Evolutionary conservation across 2,797 vertebrate genomes (phyloP), one percentile per base, ranked within the genome.

Genomic region (Rhyacichthys aspro): DNA sequence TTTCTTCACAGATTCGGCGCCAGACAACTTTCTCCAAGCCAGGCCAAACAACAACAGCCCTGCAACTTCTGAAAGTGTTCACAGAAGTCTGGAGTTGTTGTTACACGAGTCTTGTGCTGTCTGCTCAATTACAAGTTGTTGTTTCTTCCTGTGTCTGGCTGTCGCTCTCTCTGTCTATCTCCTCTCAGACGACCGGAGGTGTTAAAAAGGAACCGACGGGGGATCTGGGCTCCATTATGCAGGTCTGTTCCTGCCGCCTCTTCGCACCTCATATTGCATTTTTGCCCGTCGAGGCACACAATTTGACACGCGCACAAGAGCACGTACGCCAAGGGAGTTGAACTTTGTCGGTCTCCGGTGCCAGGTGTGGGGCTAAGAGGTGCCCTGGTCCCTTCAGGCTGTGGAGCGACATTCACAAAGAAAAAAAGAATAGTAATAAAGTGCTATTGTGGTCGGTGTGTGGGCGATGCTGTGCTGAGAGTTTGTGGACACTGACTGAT

Each of bases 231-330:
- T 93, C 93, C 85, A 91, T 95, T 95, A 94, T 96, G 93, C 97
- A 98, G 96, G 97, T 93, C 95, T 92, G 88, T 95, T 97, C 96
- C 95, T 96, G 86, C 91, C 80, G 90, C 92, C 89, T 93, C 93
- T 97, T 98, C 94, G 92, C 97, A 98, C 96, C 95, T 98, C 94
- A 91, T 91, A 96, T 96, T 96, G 96, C 94, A 91, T 97, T 92
- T 86, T 92, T 93, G 92, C 92, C 88, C 92, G 72, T 87, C 72
- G 88, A 93, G 88, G 18, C 60, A 62, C 66, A 43, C 71, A 38
- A 61, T 53, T 46, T 36, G 48, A 81, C 67, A 54, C 57, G 12
- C 47, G 16, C 72, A 43, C 57, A 44, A 15, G n/a, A 8, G 17
- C 38, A 17, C 23, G 32, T 44, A 16, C 16, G 9, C 71, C 39